A percentile compares a stretch with the other conserved stretches of the same genome.
phyloP scores from a whole-genome alignment of 2,888 invertebrate genomes.

The Lypha dubia region DNA sequence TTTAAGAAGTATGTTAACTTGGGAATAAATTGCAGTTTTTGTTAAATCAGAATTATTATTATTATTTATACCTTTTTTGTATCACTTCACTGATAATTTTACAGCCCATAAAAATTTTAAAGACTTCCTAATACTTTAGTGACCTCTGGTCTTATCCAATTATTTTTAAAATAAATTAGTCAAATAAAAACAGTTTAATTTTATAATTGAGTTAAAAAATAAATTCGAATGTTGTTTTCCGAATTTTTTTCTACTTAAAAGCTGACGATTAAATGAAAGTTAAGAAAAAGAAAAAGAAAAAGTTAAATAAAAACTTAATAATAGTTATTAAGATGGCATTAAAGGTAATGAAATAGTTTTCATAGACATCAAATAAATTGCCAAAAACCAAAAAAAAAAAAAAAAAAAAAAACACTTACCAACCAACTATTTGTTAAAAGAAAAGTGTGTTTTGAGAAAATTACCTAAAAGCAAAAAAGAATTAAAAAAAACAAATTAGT shows the following conservation, averaged over 20 bases:
- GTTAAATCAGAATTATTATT: too few species aligned
- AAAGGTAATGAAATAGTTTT: constrained; percentile 54
- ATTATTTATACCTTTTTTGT: too few species aligned
- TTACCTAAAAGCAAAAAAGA: constrained; percentile 61
- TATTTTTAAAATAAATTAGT: constrained; percentile 1
- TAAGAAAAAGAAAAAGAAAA: background rate
- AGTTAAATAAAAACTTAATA: constrained; percentile 27
- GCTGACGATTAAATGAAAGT: constrained; percentile 16
- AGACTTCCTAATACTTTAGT: too few species aligned
- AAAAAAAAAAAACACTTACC: too few species aligned
- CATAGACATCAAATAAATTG: constrained; percentile 26
- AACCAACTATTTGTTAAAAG: constrained; percentile 28
- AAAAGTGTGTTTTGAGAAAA: constrained; percentile 2
- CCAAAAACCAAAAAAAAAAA: too few species aligned
- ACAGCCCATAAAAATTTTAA: too few species aligned
- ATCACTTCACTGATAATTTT: too few species aligned
- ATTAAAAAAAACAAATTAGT: constrained; percentile 31
- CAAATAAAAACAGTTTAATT: constrained; percentile 11
- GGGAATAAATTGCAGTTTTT: too few species aligned
- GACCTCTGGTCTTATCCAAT: background rate
- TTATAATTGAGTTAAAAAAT: constrained; percentile 37
- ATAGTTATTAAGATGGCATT: constrained; percentile 25
- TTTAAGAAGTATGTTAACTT: too few species aligned
- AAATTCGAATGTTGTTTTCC: constrained; percentile 36
- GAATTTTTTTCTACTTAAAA: background rate